These are phyloP conservation scores for Orthonyx spaldingii DNA, from an alignment of 2,113 vertebrate genomes.

Conservation along the genomic window DNA sequence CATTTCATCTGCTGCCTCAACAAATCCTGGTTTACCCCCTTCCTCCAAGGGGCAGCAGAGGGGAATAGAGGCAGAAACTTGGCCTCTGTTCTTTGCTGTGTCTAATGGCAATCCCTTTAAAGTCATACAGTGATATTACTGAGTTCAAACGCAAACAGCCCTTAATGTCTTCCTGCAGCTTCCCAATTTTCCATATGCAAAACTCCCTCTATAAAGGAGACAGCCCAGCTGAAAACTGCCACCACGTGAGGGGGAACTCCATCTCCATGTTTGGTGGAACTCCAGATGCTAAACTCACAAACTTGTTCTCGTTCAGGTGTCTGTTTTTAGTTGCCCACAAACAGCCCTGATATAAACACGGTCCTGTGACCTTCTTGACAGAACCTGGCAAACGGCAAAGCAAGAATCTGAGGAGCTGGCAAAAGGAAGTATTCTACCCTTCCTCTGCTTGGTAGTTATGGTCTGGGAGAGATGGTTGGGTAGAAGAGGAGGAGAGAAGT, in stretches of 20 bases:
- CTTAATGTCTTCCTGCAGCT: background rate
- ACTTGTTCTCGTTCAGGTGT: background rate
- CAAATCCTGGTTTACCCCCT: background rate
- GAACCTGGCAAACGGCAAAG: background rate
- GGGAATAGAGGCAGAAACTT: background rate
- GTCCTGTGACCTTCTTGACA: background rate
- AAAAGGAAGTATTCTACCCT: background rate
- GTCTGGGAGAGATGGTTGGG: background rate
- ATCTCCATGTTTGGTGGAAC: background rate
- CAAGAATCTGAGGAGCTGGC: background rate
- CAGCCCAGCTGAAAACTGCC: background rate
- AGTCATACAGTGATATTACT: background rate
- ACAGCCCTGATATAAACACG: background rate
- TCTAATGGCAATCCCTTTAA: background rate
- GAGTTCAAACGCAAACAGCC: background rate
- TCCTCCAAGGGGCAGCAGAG: rapidly evolving
- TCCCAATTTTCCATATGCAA: background rate
- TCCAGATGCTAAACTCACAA: background rate
- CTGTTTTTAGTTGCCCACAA: background rate
- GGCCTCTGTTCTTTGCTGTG: background rate
- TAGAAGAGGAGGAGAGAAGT: background rate
- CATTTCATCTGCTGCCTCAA: background rate
- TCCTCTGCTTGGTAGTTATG: background rate
- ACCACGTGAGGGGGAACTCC: background rate
- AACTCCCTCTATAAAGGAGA: background rate